phyloP scores from a whole-genome alignment of 2,113 vertebrate genomes.

The Alosa alosa region DNA sequence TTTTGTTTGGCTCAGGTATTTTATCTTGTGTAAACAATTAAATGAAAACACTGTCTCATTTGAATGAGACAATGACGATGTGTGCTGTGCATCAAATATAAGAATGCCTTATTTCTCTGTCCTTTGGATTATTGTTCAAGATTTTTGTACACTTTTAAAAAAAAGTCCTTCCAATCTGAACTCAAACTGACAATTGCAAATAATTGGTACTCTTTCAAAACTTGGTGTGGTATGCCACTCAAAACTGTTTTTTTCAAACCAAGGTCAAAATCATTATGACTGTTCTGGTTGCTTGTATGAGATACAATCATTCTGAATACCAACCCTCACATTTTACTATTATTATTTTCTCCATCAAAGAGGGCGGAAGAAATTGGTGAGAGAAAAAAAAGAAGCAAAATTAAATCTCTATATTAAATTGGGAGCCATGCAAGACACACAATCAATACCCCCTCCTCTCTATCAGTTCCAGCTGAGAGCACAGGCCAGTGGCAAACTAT shows the following conservation, averaged over 20 bases:
- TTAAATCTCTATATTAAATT: constrained; percentile 65
- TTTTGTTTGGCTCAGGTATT: not conserved
- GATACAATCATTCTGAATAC: constrained; percentile 32
- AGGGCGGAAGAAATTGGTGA: constrained; percentile 47
- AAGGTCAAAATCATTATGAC: not conserved
- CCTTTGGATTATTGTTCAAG: not conserved
- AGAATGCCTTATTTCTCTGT: not conserved
- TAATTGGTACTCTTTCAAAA: constrained; percentile 5
- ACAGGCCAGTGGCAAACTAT: constrained; percentile 69
- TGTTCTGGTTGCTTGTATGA: constrained; percentile 32
- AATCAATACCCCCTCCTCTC: constrained; percentile 65
- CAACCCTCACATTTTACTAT: constrained; percentile 35
- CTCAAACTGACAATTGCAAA: not conserved
- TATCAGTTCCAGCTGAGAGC: constrained; percentile 70
- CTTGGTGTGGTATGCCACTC: constrained; percentile 29
- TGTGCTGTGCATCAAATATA: not conserved
- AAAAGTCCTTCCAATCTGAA: not conserved
- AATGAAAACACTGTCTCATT: not conserved
- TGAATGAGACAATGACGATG: not conserved
- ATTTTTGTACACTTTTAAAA: not conserved
- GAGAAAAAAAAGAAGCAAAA: constrained; percentile 51
- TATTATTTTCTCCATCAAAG: constrained; percentile 49
- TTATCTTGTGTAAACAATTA: not conserved
- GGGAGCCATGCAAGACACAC: constrained; percentile 49
- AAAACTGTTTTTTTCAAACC: constrained; percentile 6